Evolutionary conservation across 1,140 invertebrate genomes (phyloP).

Genomic region (Drosophila subobscura): DNA sequence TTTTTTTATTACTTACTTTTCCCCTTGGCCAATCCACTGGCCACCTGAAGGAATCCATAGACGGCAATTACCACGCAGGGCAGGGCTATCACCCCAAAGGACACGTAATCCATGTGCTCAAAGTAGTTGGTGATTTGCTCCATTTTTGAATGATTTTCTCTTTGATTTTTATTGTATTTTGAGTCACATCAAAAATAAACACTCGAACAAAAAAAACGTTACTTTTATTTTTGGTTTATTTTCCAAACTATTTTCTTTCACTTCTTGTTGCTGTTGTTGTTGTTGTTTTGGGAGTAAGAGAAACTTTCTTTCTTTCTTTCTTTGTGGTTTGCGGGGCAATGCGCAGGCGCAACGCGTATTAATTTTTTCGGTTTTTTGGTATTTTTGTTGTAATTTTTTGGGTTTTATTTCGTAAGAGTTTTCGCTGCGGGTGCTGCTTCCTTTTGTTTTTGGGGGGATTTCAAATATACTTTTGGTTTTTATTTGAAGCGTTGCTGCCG

Average conservation of each 20-base stretch:
- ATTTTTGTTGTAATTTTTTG: too few species aligned
- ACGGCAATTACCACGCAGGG: conserved; percentile 68
- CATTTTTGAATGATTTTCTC: conserved; percentile 39
- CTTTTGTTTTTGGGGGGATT: too few species aligned
- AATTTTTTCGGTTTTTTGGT: too few species aligned
- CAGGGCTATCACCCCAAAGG: conserved; percentile 69
- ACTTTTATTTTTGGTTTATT: conserved; percentile 3
- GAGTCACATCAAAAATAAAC: conserved; percentile 23
- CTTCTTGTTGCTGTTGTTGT: conserved; percentile 4
- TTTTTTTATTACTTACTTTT: conserved; percentile 61
- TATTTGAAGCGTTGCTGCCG: not conserved
- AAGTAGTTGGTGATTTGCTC: conserved; percentile 71
- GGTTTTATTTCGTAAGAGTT: too few species aligned
- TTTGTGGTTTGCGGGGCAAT: not conserved
- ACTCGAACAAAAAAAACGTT: conserved; percentile 49
- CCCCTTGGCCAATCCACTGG: conserved; percentile 62
- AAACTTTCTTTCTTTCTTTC: conserved; percentile 9
- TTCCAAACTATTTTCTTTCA: conserved; percentile 6
- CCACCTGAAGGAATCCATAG: conserved; percentile 67
- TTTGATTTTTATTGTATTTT: conserved; percentile 2
- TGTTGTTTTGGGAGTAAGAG: conserved; percentile 3
- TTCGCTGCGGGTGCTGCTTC: too few species aligned
- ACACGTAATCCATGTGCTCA: conserved; percentile 74
- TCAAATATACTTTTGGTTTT: too few species aligned
- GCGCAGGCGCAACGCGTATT: conserved; percentile 1